Conservation (phyloP, 1,140 invertebrate genomes). For the Nixonia krombeini region DNA sequence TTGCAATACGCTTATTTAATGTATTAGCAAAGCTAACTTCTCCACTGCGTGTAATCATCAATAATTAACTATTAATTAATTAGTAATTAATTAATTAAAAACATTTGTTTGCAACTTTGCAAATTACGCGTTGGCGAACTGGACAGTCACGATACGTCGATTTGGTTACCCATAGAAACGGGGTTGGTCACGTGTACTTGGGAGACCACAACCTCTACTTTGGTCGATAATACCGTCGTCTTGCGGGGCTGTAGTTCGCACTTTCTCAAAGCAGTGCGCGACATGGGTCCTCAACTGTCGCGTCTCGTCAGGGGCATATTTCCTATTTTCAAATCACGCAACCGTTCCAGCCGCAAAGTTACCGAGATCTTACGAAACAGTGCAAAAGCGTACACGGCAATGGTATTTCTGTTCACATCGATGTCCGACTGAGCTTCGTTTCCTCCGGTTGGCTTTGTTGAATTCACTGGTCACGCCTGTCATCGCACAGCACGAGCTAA, state of each 20-base stretch:
- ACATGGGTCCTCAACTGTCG: conserved; percentile 66
- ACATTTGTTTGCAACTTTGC: too few species aligned
- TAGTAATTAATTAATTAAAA: conserved; percentile 6
- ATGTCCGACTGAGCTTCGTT: not conserved
- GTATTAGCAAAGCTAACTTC: too few species aligned
- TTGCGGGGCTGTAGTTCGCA: conserved; percentile 46
- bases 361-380: not conserved
- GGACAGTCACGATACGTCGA: not conserved
- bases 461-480: too few species aligned
- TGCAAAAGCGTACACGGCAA: not conserved
- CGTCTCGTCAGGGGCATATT: conserved; percentile 38
- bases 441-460: too few species aligned
- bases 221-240: conserved; percentile 50
- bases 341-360: not conserved
- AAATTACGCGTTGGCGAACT: too few species aligned
- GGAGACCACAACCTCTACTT: conserved; percentile 18
- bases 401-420: not conserved
- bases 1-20: too few species aligned
- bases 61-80: too few species aligned
- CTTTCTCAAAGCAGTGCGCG: conserved; percentile 60
- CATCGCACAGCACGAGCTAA: too few species aligned
- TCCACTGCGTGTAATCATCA: too few species aligned
- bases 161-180: conserved; percentile 29
- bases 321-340: conserved; percentile 25
- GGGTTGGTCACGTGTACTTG: conserved; percentile 18